These are phyloP conservation scores for Parasteatoda tepidariorum DNA, from an alignment of 1,140 invertebrate species.

Conservation along the genomic window DNA sequence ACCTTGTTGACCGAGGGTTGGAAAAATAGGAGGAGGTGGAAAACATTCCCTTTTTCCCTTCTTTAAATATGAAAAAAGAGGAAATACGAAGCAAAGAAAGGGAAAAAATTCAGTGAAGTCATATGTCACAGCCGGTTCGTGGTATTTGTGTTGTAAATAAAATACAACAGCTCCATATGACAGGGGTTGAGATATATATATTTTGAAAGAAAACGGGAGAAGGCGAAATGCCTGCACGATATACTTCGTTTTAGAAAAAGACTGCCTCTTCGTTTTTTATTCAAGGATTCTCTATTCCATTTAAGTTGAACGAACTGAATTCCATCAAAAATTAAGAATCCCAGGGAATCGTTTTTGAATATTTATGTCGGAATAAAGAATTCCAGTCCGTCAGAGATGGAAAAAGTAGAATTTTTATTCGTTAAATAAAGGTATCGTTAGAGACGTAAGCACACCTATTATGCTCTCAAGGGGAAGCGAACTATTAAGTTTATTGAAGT, in stretches of 20 bases:
- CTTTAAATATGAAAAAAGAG: background rate
- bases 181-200: background rate
- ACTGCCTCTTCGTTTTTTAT: background rate
- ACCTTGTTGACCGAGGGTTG: background rate
- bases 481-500: background rate
- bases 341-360: background rate
- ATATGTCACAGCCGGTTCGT: background rate
- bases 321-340: background rate
- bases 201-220: background rate
- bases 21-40: background rate
- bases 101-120: background rate
- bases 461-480: background rate
- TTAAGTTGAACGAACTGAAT: background rate
- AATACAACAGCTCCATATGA: conserved; percentile 5
- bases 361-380: background rate
- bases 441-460: background rate
- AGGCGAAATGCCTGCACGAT: background rate
- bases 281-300: background rate
- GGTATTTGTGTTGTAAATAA: conserved; percentile 8
- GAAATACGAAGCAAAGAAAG: background rate
- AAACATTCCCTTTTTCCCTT: background rate
- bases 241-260: background rate
- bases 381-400: background rate
- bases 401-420: background rate
- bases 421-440: background rate